Evolutionary conservation across 2,888 invertebrate genomes (phyloP), one percentile per base, ranked within the genome.

Genomic region (Pammene aurita): DNA sequence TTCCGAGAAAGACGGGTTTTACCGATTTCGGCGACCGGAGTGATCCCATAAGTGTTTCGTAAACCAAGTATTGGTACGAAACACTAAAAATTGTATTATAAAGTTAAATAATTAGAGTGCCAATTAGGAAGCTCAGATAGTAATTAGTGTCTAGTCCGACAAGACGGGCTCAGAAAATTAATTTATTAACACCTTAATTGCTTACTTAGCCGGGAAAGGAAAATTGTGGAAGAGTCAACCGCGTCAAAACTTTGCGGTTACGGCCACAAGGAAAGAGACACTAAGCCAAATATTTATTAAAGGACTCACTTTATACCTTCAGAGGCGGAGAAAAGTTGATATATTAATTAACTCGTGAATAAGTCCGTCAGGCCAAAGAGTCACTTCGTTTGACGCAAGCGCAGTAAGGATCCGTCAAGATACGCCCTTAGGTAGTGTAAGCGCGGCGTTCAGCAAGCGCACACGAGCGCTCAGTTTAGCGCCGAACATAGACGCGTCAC

Each of bases 281-380:
- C 70, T 70, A 66, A 72, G 50, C 71, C 71, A 70, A 74, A 74
- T 74, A 86, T 90, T 90, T 90, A 89, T 88, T 89, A 87, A 85
- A 81, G 82, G 81, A 83, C 85, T 84, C 87, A 82, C 85, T 86
- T 91, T 86, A 88, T 89, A 85, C 60, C 69, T 69, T 60, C 82
- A 81, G 81, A 82, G 85, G 84, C 84, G 82, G 80, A 84, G 86
- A 89, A 91, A 92, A 90, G 90, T 91, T 92, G 88, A 90, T 90
- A 89, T 90, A 91, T 90, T 92, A 92, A 92, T 92, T 92, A 91
- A 90, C 89, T 89, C 80, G 84, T 86, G 89, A 89, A 88, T 88
- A 89, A 91, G 90, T 89, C 89, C 80, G 87, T 85, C 84, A 86
- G 84, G 84, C 82, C 82, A 84, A 89, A 87, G 89, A 90, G 89